These are phyloP conservation scores for Myrmophylax atrothorax DNA, from an alignment of 2,113 vertebrate genomes.

Conservation along the genomic window DNA sequence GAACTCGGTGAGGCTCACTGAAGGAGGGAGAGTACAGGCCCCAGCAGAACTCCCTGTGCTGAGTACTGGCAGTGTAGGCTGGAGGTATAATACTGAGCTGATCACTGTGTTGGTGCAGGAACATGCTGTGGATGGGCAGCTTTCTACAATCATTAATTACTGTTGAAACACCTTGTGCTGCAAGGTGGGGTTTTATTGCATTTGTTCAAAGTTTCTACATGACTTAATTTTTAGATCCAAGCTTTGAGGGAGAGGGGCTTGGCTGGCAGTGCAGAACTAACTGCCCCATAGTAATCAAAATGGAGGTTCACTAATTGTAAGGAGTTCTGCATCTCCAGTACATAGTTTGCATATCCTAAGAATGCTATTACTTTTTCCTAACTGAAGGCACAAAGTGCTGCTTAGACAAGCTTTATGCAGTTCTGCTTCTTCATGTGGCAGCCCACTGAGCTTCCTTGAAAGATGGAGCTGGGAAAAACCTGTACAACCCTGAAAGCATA, in stretches of 20 bases:
- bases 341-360: not conserved
- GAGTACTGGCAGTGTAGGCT: not conserved
- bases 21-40: not conserved
- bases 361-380: not conserved
- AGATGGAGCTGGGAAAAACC: not conserved
- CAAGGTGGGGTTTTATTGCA: not conserved
- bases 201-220: not conserved
- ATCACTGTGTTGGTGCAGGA: rapidly evolving
- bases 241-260: not conserved
- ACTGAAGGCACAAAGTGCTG: not conserved
- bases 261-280: not conserved
- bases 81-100: not conserved
- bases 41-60: not conserved
- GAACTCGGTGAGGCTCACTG: not conserved
- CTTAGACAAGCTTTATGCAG: not conserved
- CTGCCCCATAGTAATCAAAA: not conserved
- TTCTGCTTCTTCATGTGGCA: not conserved
- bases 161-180: not conserved
- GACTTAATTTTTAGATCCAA: not conserved
- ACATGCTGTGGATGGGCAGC: not conserved
- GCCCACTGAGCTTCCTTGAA: not conserved
- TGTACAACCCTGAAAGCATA: not conserved
- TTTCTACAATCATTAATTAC: not conserved
- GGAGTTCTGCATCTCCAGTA: not conserved
- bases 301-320: not conserved